Base-by-base conservation (phyloP, 2,113 vertebrate species). In the Nanorana parkeri region DNA sequence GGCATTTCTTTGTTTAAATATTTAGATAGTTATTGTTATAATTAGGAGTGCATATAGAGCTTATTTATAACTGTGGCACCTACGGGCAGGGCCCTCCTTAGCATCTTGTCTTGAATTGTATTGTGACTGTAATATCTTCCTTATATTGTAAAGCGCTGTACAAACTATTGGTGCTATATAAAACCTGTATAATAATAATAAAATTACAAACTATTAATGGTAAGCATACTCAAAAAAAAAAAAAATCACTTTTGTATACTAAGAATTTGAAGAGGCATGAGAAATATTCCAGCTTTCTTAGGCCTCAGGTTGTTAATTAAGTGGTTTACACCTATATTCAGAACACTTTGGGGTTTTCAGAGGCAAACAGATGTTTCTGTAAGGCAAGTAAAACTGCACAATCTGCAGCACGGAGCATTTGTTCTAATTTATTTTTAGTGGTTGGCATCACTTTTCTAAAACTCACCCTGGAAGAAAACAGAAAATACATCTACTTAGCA, bases 281-380 rank as follows among this genome's bases (percentile, higher is more conserved):
- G 20, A 55, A 67, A 17, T 32, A 67, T 55, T 67, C 41, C 63
- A 77, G 74, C n/a, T 10, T 64, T 77, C 8, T 51, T 65, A 77
- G 36, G 64, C 58, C 21, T 51, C 21, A 23, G 64, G 74, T 77
- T 77, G 74, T 65, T 78, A 78, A 78, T 78, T 78, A 78, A 28
- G 76, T 17, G 19, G 76, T 56, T 78, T 78, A 78, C 76, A 67
- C 76, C 63, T 65, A 67, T 21, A 23, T 28, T 28, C 60, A 24
- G 8, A 63, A 65, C 74, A 64, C 74, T 77, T 63, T 51, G 60
- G 55, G 72, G 28, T 75, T 63, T 77, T 52, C 17, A 47, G 74
- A 77, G 74, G 74, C 61, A 47, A 77, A 41, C 75, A 77, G 61
- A 77, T 77, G 75, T 77, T 78, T 78, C 76, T 54, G 41, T 55